Conservation (phyloP, 2,113 vertebrate species). For the Tragelaphus strepsiceros region DNA sequence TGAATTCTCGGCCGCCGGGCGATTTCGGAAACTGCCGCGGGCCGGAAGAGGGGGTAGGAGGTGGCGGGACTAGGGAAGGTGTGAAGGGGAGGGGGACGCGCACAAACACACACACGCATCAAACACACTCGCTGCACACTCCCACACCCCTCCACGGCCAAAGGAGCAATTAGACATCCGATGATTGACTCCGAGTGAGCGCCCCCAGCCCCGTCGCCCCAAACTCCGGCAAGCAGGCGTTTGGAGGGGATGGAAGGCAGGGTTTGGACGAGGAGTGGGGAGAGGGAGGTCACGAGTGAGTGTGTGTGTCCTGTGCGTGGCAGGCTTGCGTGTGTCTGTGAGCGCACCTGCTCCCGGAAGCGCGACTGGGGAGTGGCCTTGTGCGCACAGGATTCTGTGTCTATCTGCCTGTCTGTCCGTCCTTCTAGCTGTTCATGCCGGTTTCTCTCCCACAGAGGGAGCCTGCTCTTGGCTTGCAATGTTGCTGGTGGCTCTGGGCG, state of each 20-base stretch:
- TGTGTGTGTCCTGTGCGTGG: not conserved
- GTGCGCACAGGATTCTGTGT: not conserved
- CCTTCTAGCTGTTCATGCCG: not conserved
- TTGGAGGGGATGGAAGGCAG: conserved; percentile 42
- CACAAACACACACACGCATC: not conserved
- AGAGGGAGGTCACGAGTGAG: not conserved
- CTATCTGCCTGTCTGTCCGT: not conserved
- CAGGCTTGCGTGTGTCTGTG: not conserved
- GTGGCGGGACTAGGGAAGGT: not conserved
- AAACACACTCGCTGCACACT: not conserved
- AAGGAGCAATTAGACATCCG: conserved; percentile 40
- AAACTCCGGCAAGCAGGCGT: not conserved
- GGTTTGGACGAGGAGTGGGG: not conserved
- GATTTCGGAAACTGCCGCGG: conserved; percentile 70
- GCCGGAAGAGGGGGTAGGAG: conserved; percentile 49
- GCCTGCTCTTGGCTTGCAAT: not conserved
- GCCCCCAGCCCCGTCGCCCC: not conserved
- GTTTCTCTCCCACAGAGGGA: not conserved
- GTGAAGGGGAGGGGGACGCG: not conserved
- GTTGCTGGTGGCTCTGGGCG: not conserved
- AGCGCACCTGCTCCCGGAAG: conserved; percentile 7
- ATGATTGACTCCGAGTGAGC: not conserved
- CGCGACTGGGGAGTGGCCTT: not conserved
- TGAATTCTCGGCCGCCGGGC: conserved; percentile 78
- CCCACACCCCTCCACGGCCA: not conserved